phyloP scores from a whole-genome alignment of 2,797 vertebrate genomes.

The Takifugu rubripes region DNA sequence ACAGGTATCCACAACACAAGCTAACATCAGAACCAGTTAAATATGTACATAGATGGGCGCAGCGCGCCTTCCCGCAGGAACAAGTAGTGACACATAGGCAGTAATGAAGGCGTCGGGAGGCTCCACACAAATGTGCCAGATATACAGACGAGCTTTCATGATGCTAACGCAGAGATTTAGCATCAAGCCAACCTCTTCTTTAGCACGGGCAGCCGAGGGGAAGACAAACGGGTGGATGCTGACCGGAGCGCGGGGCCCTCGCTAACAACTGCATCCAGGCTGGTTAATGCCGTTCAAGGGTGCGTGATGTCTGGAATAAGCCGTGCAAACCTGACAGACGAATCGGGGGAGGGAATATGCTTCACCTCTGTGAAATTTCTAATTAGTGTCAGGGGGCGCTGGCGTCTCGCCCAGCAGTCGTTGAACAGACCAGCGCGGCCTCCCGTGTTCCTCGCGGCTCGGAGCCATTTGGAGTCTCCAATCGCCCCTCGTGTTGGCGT shows the following conservation, averaged over 20 bases:
- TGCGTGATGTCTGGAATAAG: no score
- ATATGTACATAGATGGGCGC: conserved; percentile 16
- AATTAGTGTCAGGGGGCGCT: no score
- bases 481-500: not conserved
- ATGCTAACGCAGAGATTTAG: no score
- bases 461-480: not conserved
- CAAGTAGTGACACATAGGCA: conserved; percentile 28
- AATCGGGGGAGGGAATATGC: no score
- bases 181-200: no score
- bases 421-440: no score
- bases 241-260: conserved; percentile 23
- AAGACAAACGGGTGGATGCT: conserved; percentile 31
- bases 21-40: not conserved
- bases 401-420: no score
- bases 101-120: not conserved
- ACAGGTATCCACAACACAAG: conserved; percentile 18
- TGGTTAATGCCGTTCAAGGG: no score
- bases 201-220: conserved; percentile 6
- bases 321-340: no score
- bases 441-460: no score
- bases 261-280: no score
- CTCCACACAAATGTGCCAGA: conserved; percentile 8
- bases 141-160: not conserved
- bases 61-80: conserved; percentile 15
- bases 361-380: no score